Evolutionary conservation across 2,888 invertebrate genomes (phyloP).

Genomic region (Stenodema calcarata): DNA sequence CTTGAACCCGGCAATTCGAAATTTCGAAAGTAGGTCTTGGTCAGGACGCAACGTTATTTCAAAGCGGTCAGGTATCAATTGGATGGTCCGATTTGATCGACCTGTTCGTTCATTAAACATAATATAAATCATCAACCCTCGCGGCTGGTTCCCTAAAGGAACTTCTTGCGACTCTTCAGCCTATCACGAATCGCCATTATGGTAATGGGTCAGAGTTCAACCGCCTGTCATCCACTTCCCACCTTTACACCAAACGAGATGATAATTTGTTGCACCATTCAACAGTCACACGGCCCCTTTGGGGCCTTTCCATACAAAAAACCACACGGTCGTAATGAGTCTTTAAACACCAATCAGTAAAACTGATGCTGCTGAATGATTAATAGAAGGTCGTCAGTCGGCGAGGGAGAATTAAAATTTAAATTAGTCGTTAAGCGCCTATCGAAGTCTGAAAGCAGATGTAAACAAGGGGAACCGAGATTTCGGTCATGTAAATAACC

Average conservation of each 20-base stretch:
- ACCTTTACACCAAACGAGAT: not conserved
- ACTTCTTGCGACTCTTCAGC: not conserved
- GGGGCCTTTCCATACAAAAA: not conserved
- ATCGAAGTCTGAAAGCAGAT: not conserved
- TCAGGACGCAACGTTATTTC: no score
- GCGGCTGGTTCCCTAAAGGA: no score
- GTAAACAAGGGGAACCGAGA: not conserved
- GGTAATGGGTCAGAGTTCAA: not conserved
- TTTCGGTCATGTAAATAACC: conserved; percentile 2
- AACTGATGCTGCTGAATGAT: not conserved
- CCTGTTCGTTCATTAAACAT: not conserved
- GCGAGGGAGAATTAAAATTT: not conserved
- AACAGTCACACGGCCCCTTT: not conserved
- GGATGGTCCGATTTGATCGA: not conserved
- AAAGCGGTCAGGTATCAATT: no score
- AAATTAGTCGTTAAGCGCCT: not conserved
- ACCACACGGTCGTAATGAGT: not conserved
- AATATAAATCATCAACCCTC: no score
- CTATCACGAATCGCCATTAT: not conserved
- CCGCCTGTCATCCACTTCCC: not conserved
- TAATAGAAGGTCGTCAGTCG: not conserved
- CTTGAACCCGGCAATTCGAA: no score
- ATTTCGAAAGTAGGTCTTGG: no score
- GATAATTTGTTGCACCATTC: not conserved
- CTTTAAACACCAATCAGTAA: conserved; percentile 2